Base-by-base conservation (phyloP, 2,113 vertebrate species). In the Hippocampus abdominalis region DNA sequence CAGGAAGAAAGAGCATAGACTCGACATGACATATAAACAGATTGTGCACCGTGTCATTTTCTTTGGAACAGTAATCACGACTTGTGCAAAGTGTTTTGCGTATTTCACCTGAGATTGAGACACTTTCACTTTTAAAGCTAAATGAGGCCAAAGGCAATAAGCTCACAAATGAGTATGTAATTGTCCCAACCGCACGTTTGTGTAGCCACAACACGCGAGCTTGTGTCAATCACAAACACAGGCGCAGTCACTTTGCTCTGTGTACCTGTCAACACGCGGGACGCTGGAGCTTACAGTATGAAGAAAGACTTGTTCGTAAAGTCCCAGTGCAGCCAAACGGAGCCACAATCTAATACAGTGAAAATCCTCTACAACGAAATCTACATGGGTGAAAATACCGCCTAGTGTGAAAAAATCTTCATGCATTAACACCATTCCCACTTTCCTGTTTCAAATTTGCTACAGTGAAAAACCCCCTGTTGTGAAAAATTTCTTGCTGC, bases 191-290 rank as follows among this genome's bases (percentile, higher is more conserved):
- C 89, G 81, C 81, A 75, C 80, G 71, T 79, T 72, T 84, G 79
- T 90, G 88, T 91, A 88, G 88, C 81, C 90, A 90, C 83, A 92
- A 92, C 86, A 92, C 82, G 76, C 72, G 77, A 13, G 48, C n/a
- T 78, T 91, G 90, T 91, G 91, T 91, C 82, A 68, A 84, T 87
- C 78, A 81, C 85, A 92, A 92, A 92, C 88, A 90, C 67, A 23
- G 27, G 68, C 42, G 70, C 73, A 69, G 80, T 86, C 70, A 66
- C 70, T 81, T 72, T 66, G 70, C 71, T 70, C 68, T 8, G 60
- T 84, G 77, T 92, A 91, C 87, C 88, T 81, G 82, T 89, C 90
- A 92, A 68, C 66, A 56, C n/a, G 90, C 81, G 90, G 66, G 73
- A 36, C 70, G 76, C 72, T 39, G 73, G 79, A 76, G 77, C 78